These are phyloP conservation scores for Diplodus sargus DNA, from an alignment of 2,797 vertebrate species.

Conservation along the genomic window DNA sequence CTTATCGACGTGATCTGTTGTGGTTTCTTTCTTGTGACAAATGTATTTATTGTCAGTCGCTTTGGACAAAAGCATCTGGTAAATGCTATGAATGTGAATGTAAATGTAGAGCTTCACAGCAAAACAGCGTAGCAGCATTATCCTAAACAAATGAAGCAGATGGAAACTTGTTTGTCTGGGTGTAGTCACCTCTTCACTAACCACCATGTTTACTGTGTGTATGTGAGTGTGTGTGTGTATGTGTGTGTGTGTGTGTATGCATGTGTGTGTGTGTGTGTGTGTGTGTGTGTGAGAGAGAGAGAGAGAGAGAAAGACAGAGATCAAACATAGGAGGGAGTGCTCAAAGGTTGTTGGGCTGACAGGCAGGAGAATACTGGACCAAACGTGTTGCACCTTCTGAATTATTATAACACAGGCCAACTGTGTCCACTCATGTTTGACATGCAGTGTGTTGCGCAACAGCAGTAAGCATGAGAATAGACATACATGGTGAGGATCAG, in stretches of 20 bases:
- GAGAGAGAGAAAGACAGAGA: neutral
- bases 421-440: neutral
- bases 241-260: neutral
- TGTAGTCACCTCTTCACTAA: constrained; percentile 16
- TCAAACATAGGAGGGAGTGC: constrained; percentile 22
- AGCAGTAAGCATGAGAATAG: neutral
- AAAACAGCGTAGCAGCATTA: too few species aligned
- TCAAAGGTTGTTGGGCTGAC: constrained; percentile 21
- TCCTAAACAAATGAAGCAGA: too few species aligned
- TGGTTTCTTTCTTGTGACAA: too few species aligned
- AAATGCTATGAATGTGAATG: too few species aligned
- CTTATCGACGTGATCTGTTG: too few species aligned
- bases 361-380: neutral
- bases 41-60: too few species aligned
- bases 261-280: neutral
- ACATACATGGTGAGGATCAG: neutral
- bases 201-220: constrained; percentile 12
- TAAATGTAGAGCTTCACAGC: too few species aligned
- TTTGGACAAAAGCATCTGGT: too few species aligned
- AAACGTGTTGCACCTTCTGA: neutral
- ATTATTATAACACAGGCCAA: neutral
- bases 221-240: constrained; percentile 17
- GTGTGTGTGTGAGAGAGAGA: too few species aligned
- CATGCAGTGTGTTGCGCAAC: neutral
- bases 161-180: constrained; percentile 3